Evolutionary conservation across 2,888 invertebrate genomes (phyloP).

Genomic region (Actias luna): DNA sequence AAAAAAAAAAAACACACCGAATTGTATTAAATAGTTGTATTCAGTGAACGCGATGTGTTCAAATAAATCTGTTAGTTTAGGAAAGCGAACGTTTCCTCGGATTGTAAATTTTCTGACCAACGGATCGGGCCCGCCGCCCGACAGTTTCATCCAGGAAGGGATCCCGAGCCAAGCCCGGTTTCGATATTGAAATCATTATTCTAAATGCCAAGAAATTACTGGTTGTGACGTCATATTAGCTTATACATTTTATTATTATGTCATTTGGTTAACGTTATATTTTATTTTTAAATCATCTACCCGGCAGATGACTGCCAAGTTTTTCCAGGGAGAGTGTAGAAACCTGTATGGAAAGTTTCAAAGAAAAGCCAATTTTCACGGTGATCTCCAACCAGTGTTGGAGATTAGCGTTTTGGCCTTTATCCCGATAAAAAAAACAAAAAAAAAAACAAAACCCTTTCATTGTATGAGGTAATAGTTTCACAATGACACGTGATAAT

Average conservation of each 20-base stretch:
- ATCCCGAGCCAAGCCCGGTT: background rate
- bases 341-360: too few relatives aligned
- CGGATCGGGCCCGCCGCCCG: background rate
- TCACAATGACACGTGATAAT: too few relatives aligned
- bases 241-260: background rate
- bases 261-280: background rate
- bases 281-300: background rate
- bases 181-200: constrained; percentile 8
- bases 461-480: too few relatives aligned
- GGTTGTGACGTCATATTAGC: constrained; percentile 1
- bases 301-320: too few relatives aligned
- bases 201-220: constrained; percentile 4
- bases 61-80: constrained; percentile 6
- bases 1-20: too few relatives aligned
- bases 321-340: too few relatives aligned
- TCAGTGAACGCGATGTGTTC: background rate
- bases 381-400: too few relatives aligned
- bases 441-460: too few relatives aligned
- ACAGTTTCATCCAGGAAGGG: background rate
- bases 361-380: too few relatives aligned
- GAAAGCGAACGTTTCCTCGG: background rate
- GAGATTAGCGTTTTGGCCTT: too few relatives aligned
- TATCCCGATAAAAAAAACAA: too few relatives aligned
- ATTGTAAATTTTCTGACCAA: background rate
- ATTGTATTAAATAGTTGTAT: background rate